phyloP scores from a whole-genome alignment of 2,888 invertebrate species.

The Drosophila atripex region DNA sequence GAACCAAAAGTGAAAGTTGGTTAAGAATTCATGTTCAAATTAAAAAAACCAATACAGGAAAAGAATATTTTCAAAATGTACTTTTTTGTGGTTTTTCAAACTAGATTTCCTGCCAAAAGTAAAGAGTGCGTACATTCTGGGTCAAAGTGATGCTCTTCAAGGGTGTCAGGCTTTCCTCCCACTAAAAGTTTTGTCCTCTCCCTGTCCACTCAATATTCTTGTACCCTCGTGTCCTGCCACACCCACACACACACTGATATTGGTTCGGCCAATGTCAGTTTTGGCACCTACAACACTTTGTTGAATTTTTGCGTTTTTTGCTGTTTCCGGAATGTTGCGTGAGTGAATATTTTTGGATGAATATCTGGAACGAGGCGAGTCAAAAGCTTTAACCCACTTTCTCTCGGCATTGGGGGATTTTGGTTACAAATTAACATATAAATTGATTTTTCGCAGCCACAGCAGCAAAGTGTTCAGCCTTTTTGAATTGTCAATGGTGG shows the following conservation, averaged over 20 bases:
- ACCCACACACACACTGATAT: constrained; percentile 20
- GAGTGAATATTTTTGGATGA: constrained; percentile 57
- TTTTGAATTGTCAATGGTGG: constrained; percentile 55
- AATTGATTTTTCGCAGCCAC: constrained; percentile 68
- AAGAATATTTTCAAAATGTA: background rate
- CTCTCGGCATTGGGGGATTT: constrained; percentile 46
- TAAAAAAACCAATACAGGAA: too few species aligned
- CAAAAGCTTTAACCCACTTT: constrained; percentile 50
- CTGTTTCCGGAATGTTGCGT: constrained; percentile 35
- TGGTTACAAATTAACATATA: constrained; percentile 77
- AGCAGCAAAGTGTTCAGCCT: constrained; percentile 60
- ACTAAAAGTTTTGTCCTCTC: constrained; percentile 53
- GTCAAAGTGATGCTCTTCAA: constrained; percentile 47
- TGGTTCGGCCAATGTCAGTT: constrained; percentile 68
- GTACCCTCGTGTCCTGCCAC: background rate
- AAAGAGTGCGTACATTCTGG: constrained; percentile 17
- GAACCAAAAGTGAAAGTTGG: background rate
- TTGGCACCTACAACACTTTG: constrained; percentile 63
- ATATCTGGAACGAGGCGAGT: constrained; percentile 31
- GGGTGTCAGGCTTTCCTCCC: constrained; percentile 62
- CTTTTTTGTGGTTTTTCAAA: background rate
- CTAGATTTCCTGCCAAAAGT: background rate
- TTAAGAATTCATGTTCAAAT: background rate
- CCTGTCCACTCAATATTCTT: constrained; percentile 26
- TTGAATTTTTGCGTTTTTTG: constrained; percentile 36